These are phyloP conservation scores for Drosophila yakuba DNA, from an alignment of 1,140 invertebrate genomes.

Conservation along the genomic window DNA sequence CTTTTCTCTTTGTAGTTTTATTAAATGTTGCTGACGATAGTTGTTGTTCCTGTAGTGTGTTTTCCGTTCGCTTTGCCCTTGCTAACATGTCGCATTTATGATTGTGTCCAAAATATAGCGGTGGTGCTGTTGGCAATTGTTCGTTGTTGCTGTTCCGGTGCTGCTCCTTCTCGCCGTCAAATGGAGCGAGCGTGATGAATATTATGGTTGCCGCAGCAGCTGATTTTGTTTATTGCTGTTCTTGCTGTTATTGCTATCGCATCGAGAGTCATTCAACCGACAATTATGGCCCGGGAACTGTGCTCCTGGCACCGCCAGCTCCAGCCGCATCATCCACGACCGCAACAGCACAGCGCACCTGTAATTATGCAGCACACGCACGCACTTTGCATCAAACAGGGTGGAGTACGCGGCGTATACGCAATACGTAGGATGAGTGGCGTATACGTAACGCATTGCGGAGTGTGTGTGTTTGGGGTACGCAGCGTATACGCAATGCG, in stretches of 20 bases:
- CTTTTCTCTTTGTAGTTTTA: constrained; percentile 2
- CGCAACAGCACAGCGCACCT: constrained; percentile 61
- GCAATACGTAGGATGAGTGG: not conserved
- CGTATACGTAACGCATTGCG: not conserved
- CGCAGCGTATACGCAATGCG: constrained; percentile 59
- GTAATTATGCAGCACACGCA: constrained; percentile 68
- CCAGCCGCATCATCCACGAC: constrained; percentile 70
- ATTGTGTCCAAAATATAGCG: constrained; percentile 27
- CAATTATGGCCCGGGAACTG: constrained; percentile 55
- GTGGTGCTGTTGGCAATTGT: constrained; percentile 60
- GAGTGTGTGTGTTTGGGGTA: constrained; percentile 1
- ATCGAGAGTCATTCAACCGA: constrained; percentile 59
- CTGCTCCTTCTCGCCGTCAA: constrained; percentile 17
- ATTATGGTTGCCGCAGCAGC: constrained; percentile 26
- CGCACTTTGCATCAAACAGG: constrained; percentile 8
- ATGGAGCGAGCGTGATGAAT: constrained; percentile 28
- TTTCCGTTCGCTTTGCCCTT: constrained; percentile 5
- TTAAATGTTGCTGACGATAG: constrained; percentile 16
- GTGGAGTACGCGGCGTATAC: constrained; percentile 11
- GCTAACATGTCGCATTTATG: constrained; percentile 63
- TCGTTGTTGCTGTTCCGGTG: constrained; percentile 1
- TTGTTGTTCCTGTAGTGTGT: constrained; percentile 22
- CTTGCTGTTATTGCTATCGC: constrained; percentile 51
- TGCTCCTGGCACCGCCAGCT: constrained; percentile 68
- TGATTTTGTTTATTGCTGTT: constrained; percentile 21